phyloP scores from a whole-genome alignment of 2,113 vertebrate species.

The Centropus bengalensis region DNA sequence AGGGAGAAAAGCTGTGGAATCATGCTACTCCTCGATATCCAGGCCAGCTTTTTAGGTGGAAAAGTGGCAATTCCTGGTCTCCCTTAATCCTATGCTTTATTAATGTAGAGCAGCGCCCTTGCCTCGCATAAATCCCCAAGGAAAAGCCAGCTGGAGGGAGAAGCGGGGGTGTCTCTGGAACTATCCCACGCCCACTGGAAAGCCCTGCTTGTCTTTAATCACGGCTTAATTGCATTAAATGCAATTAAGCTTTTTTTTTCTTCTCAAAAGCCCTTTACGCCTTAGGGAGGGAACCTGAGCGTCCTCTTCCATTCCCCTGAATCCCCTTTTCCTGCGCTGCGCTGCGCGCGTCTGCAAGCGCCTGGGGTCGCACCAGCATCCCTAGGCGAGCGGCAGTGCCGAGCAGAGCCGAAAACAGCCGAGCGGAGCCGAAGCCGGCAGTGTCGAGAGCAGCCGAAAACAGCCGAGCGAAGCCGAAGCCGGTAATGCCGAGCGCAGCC shows the following conservation, averaged over 20 bases:
- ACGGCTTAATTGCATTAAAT: background rate
- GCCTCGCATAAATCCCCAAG: accelerated
- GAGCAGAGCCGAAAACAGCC: background rate
- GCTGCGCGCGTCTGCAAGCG: too few relatives aligned
- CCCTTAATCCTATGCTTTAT: background rate
- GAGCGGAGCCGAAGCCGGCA: background rate
- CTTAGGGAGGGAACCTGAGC: background rate
- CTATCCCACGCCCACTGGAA: background rate
- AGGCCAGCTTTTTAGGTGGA: too few relatives aligned
- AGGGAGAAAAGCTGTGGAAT: background rate
- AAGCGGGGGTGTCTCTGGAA: background rate
- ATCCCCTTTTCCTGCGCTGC: too few relatives aligned
- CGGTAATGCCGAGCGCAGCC: background rate
- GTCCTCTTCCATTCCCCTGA: too few relatives aligned
- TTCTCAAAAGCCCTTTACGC: background rate
- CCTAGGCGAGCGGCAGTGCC: too few relatives aligned
- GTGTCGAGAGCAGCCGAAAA: too few relatives aligned
- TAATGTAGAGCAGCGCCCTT: background rate
- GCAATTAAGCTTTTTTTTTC: background rate
- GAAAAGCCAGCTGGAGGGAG: background rate
- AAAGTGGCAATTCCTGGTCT: background rate
- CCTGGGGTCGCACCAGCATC: too few relatives aligned
- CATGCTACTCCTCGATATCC: accelerated
- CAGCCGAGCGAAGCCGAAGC: background rate
- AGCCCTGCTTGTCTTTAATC: background rate